Conservation (phyloP, 92 coral and sea anemone genomes). For the Meandrina meandrites region DNA sequence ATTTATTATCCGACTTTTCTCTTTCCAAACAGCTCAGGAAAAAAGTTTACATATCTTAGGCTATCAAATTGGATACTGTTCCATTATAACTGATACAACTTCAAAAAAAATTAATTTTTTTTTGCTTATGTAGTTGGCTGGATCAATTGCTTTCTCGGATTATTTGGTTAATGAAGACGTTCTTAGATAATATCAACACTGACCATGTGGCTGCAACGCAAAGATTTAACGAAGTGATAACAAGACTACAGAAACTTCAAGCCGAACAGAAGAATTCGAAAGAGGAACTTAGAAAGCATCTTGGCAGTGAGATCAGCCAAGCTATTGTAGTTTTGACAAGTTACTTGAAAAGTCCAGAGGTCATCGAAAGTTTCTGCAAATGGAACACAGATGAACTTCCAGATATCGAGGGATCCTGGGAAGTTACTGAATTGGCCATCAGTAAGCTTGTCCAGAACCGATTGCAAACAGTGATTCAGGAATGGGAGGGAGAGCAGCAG, state of each 20-base stretch:
- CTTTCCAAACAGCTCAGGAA: not conserved
- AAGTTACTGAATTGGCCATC: conserved; percentile 9
- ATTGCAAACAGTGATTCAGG: conserved; percentile 5
- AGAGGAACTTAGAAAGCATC: not conserved
- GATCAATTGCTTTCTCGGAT: conserved; percentile 26
- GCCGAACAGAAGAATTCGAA: conserved; percentile 1
- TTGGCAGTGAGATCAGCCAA: not conserved
- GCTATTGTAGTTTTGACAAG: not conserved
- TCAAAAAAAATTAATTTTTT: no score
- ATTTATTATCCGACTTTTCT: not conserved
- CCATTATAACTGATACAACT: not conserved
- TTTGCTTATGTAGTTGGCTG: conserved; percentile 29
- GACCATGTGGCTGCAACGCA: conserved; percentile 8
- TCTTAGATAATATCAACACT: conserved; percentile 2
- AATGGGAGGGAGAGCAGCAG: conserved; percentile 40
- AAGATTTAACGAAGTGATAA: not conserved
- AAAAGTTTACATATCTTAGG: not conserved
- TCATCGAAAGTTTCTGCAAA: not conserved
- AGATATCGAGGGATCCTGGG: conserved; percentile 30
- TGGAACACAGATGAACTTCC: conserved; percentile 35
- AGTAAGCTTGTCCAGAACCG: conserved; percentile 18
- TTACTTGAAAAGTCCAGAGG: not conserved
- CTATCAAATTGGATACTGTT: not conserved
- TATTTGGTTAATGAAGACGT: conserved; percentile 1
- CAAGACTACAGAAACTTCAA: conserved; percentile 26